These are phyloP conservation scores for Tenthredo distinguenda DNA, from an alignment of 2,888 invertebrate species.

Conservation along the genomic window DNA sequence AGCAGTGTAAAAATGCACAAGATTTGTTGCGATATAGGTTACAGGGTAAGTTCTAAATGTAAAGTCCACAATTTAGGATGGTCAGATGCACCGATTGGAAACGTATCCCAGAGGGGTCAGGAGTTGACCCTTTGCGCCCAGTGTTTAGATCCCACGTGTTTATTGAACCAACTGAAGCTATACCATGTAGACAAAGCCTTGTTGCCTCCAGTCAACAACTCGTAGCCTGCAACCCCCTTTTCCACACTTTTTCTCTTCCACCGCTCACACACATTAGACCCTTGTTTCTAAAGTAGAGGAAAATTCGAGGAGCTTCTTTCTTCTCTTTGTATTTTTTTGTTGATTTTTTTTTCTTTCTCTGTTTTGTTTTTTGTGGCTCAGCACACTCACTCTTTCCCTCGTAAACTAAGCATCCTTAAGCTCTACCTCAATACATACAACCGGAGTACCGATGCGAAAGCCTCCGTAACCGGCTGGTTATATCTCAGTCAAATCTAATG, in stretches of 20 bases:
- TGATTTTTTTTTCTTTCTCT: background rate
- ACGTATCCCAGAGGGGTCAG: background rate
- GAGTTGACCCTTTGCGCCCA: slow-evolving; percentile 4
- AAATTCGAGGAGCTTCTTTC: slow-evolving; percentile 28
- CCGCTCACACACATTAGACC: slow-evolving; percentile 25
- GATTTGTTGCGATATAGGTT: no score
- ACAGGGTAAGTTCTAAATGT: background rate
- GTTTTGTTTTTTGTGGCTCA: background rate
- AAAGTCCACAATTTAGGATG: background rate
- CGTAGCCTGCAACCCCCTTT: slow-evolving; percentile 7
- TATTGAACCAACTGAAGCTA: slow-evolving; percentile 1
- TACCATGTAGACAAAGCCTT: slow-evolving; percentile 12
- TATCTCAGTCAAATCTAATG: slow-evolving; percentile 13
- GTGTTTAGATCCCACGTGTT: slow-evolving; percentile 23
- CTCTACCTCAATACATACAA: background rate
- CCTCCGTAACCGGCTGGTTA: background rate
- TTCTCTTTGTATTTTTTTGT: background rate
- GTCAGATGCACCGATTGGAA: slow-evolving; percentile 25
- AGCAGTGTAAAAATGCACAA: background rate
- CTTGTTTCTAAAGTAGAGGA: slow-evolving; percentile 12
- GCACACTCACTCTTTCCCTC: background rate
- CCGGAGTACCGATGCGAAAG: slow-evolving; percentile 7
- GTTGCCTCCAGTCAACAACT: slow-evolving; percentile 33
- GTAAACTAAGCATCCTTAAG: background rate
- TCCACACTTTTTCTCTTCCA: background rate